Percentiles rank a stretch among this genome's conserved stretches.
Conservation (phyloP, 2,797 vertebrate species). For the Poliocrania exsul region DNA sequence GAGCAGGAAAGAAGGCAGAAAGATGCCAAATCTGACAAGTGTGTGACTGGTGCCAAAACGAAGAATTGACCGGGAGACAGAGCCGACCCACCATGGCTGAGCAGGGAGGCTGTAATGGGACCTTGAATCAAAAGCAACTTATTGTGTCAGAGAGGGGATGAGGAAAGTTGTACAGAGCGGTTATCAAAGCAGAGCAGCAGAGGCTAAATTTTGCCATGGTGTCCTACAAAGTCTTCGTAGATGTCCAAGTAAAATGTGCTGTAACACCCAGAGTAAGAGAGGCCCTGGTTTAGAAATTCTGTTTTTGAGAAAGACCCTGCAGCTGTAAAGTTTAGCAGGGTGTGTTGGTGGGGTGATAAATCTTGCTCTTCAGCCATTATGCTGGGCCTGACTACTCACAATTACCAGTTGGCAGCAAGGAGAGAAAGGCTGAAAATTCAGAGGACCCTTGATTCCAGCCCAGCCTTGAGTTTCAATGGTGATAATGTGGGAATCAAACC, state of each 20-base stretch:
- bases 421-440: neutral
- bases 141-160: neutral
- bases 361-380: neutral
- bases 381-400: neutral
- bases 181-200: neutral
- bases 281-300: neutral
- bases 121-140: neutral
- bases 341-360: neutral
- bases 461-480: neutral
- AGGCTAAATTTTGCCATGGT: neutral
- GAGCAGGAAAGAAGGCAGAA: neutral
- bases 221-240: neutral
- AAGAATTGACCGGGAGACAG: neutral
- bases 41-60: neutral
- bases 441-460: neutral
- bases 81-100: neutral
- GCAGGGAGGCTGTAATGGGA: rapidly evolving
- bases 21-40: neutral
- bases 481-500: neutral
- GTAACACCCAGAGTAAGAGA: neutral
- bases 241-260: neutral
- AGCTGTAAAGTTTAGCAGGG: neutral
- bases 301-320: neutral
- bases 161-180: neutral
- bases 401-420: neutral